Evolutionary conservation across 1,140 invertebrate species (phyloP).

Genomic region (Drosophila nigrodunni): DNA sequence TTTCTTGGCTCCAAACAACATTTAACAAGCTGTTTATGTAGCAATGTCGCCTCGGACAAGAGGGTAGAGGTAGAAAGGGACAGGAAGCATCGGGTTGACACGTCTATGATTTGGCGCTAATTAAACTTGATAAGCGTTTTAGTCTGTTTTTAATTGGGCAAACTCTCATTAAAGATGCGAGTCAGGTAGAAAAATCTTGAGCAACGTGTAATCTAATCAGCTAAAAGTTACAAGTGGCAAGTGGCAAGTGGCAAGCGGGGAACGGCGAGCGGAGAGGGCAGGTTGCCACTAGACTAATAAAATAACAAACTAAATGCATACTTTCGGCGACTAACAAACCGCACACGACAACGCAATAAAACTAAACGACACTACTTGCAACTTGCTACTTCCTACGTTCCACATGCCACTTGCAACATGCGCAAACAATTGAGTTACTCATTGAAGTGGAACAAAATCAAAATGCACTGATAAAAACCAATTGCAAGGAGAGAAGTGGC

Average conservation of each 20-base stretch:
- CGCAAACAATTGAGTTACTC: slow-evolving; percentile 79
- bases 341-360: slow-evolving; percentile 76
- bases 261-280: slow-evolving; percentile 21
- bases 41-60: background rate
- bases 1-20: slow-evolving; percentile 2
- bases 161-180: background rate
- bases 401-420: slow-evolving; percentile 52
- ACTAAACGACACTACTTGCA: slow-evolving; percentile 58
- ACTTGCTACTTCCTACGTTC: slow-evolving; percentile 28
- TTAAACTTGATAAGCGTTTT: slow-evolving; percentile 33
- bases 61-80: no score
- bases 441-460: slow-evolving; percentile 74
- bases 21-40: slow-evolving; percentile 28
- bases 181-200: slow-evolving; percentile 26
- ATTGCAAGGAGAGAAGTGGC: slow-evolving; percentile 48
- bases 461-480: slow-evolving; percentile 81
- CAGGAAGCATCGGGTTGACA: background rate
- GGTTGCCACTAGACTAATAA: slow-evolving; percentile 7
- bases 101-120: slow-evolving; percentile 36
- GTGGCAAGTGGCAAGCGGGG: slow-evolving; percentile 51
- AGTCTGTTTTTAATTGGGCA: slow-evolving; percentile 25
- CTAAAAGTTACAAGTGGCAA: slow-evolving; percentile 54
- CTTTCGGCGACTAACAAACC: slow-evolving; percentile 67
- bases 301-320: slow-evolving; percentile 66
- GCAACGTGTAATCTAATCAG: slow-evolving; percentile 51